Conservation (phyloP, 2,797 vertebrate species). For the Poeciliopsis turneri region DNA sequence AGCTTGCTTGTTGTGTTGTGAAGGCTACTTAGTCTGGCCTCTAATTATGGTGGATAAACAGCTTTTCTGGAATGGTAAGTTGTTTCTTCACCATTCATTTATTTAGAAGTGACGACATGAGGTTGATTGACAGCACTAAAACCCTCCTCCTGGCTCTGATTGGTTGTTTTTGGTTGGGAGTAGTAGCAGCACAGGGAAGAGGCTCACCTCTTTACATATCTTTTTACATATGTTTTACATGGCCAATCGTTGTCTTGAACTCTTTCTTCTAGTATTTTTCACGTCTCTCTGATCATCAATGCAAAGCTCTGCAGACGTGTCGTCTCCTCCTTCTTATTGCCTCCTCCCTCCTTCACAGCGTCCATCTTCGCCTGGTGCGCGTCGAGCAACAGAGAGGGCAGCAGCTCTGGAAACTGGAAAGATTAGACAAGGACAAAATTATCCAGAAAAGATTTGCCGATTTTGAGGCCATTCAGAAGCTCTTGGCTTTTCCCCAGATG, state of each 20-base stretch:
- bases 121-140: too few species aligned
- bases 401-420: background rate
- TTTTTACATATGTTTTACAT: background rate
- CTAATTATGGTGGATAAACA: too few species aligned
- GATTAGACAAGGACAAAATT: slow-evolving; percentile 5
- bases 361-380: slow-evolving; percentile 36
- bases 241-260: slow-evolving; percentile 14
- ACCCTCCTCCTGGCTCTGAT: too few species aligned
- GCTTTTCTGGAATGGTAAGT: too few species aligned
- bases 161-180: too few species aligned
- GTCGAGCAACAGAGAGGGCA: slow-evolving; percentile 27
- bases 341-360: slow-evolving; percentile 14
- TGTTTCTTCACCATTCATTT: too few species aligned
- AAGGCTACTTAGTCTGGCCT: too few species aligned
- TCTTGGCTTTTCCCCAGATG: background rate
- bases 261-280: slow-evolving; percentile 27
- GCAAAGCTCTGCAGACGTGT: slow-evolving; percentile 56
- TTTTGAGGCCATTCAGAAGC: slow-evolving; percentile 50
- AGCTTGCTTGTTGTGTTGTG: too few species aligned
- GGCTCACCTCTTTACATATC: too few species aligned
- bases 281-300: slow-evolving; percentile 51
- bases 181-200: too few species aligned
- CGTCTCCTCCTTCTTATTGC: slow-evolving; percentile 29
- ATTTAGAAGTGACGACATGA: too few species aligned
- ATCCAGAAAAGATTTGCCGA: slow-evolving; percentile 40